A percentile compares a stretch with the other conserved stretches of the same genome.
Evolutionary conservation across 1,140 invertebrate species (phyloP).

Genomic region (Zaprionus gabonicus): DNA sequence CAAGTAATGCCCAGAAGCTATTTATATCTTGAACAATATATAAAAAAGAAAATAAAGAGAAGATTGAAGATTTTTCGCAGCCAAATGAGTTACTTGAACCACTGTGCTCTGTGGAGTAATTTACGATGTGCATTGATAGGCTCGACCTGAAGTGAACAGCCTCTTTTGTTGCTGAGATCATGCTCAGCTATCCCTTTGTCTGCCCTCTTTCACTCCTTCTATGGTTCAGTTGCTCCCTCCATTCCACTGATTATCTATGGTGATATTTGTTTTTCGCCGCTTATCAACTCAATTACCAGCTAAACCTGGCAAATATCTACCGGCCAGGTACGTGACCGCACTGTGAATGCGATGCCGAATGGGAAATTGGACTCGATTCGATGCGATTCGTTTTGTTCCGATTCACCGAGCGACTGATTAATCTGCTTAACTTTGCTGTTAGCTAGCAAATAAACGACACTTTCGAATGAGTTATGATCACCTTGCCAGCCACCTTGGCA

Average conservation of each 20-base stretch:
- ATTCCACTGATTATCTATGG: constrained; percentile 39
- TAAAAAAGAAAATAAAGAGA: too few relatives aligned
- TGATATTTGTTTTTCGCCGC: constrained; percentile 49
- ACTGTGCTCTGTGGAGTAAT: not conserved
- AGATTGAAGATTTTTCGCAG: too few relatives aligned
- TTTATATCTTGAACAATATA: too few relatives aligned
- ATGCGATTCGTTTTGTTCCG: not conserved
- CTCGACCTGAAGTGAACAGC: not conserved
- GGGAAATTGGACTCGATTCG: not conserved
- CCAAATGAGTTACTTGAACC: too few relatives aligned
- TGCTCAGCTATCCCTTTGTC: not conserved
- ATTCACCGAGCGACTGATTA: constrained; percentile 5
- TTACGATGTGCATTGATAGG: not conserved
- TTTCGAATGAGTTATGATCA: constrained; percentile 7
- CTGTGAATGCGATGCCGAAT: constrained; percentile 3
- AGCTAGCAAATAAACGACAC: not conserved
- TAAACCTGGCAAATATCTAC: constrained; percentile 1
- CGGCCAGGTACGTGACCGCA: constrained; percentile 8
- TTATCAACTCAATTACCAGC: constrained; percentile 33
- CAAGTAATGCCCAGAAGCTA: too few relatives aligned
- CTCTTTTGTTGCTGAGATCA: constrained; percentile 2
- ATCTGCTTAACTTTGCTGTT: constrained; percentile 2
- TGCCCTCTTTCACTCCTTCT: not conserved
- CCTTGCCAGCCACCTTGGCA: too few relatives aligned
- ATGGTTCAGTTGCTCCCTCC: too few relatives aligned